Percentiles rank a stretch among this genome's conserved stretches.
phyloP scores from a whole-genome alignment of 2,113 vertebrate species.

The Cebidichthys violaceus region DNA sequence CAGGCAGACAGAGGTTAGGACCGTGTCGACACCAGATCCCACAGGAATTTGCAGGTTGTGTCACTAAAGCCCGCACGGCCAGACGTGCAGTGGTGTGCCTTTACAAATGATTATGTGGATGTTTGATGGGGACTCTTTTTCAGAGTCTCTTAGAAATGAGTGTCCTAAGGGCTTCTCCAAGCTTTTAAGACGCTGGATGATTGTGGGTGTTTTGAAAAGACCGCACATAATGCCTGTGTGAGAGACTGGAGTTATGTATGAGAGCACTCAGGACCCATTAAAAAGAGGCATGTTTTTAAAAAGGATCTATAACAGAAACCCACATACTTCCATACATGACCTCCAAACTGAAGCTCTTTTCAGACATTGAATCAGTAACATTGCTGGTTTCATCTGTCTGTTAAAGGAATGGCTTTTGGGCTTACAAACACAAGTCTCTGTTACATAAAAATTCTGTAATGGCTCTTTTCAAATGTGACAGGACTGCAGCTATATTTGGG shows the following conservation, averaged over 20 bases:
- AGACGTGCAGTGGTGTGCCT: slow-evolving; percentile 56
- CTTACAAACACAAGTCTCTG: not conserved
- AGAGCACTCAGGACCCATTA: slow-evolving; percentile 30
- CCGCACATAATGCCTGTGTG: slow-evolving; percentile 45
- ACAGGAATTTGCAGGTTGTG: slow-evolving; percentile 71
- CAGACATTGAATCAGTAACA: not conserved
- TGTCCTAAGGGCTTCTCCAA: slow-evolving; percentile 63
- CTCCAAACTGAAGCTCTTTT: not conserved
- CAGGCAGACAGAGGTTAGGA: slow-evolving; percentile 44
- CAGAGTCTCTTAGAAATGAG: slow-evolving; percentile 47
- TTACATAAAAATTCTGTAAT: not conserved
- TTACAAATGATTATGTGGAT: slow-evolving; percentile 67
- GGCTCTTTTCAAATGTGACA: slow-evolving; percentile 1
- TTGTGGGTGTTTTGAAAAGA: slow-evolving; percentile 73
- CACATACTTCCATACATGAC: slow-evolving; percentile 23
- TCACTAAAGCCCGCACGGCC: slow-evolving; percentile 64
- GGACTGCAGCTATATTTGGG: not conserved
- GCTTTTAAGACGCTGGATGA: slow-evolving; percentile 69
- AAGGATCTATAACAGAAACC: slow-evolving; percentile 31
- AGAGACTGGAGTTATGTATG: slow-evolving; percentile 41
- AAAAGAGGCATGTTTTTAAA: slow-evolving; percentile 29
- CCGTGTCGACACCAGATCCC: slow-evolving; percentile 65
- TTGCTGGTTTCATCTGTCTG: not conserved
- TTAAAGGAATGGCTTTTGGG: not conserved
- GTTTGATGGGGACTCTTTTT: slow-evolving; percentile 56